These are phyloP conservation scores for Graphium colonna DNA, from an alignment of 2,888 invertebrate species.

Conservation along the genomic window DNA sequence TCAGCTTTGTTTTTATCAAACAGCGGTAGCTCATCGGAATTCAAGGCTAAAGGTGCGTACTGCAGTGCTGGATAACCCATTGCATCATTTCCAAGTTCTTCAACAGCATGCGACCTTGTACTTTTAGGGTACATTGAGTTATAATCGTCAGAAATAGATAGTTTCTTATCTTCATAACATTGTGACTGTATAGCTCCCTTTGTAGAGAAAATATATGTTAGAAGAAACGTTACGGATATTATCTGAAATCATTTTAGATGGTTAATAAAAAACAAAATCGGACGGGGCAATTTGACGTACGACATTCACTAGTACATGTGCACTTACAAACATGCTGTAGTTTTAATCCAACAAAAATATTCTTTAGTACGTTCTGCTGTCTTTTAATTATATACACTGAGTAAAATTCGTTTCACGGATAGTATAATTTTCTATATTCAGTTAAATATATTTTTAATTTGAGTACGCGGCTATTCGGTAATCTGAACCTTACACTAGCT, in stretches of 20 bases:
- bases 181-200: slow-evolving; percentile 1
- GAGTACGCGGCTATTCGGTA: background rate
- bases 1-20: slow-evolving; percentile 4
- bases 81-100: background rate
- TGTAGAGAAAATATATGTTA: background rate
- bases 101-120: background rate
- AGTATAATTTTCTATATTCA: too few relatives aligned
- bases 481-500: slow-evolving; percentile 2
- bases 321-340: too few relatives aligned
- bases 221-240: background rate
- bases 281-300: background rate
- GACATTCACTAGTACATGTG: background rate
- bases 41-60: slow-evolving; percentile 19
- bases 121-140: background rate
- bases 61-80: slow-evolving; percentile 13
- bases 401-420: too few relatives aligned
- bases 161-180: slow-evolving; percentile 1
- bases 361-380: background rate
- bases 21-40: slow-evolving; percentile 5
- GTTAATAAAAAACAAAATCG: background rate
- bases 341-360: background rate
- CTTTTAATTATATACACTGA: too few relatives aligned
- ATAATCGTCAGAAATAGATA: background rate
- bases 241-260: slow-evolving; percentile 11
- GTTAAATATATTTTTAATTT: background rate